A percentile compares a stretch with the other conserved stretches of the same genome.
phyloP scores from a whole-genome alignment of 2,797 vertebrate species.

The Otolemur crassicaudatus region DNA sequence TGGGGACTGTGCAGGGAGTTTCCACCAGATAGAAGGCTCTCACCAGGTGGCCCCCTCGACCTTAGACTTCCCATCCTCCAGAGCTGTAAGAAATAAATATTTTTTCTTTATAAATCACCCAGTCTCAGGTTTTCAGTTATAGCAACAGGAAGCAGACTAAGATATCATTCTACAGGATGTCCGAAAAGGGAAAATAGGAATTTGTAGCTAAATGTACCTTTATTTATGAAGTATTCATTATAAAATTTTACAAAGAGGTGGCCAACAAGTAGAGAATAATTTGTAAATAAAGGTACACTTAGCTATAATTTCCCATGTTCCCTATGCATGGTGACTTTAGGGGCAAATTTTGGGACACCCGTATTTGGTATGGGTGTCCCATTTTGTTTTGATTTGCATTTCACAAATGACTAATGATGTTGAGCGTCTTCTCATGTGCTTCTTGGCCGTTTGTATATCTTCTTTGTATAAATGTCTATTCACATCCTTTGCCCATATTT shows the following conservation, averaged over 20 bases:
- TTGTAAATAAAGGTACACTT: too few relatives aligned
- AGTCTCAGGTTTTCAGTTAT: neutral
- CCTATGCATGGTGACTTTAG: too few relatives aligned
- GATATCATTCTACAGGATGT: neutral
- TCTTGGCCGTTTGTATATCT: neutral
- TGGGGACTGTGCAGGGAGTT: neutral
- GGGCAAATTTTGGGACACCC: too few relatives aligned
- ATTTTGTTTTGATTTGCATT: slow-evolving; percentile 3
- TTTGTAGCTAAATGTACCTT: too few relatives aligned
- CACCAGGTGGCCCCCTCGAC: neutral
- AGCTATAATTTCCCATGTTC: too few relatives aligned
- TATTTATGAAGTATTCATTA: too few relatives aligned
- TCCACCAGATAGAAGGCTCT: neutral
- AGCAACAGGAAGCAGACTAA: neutral
- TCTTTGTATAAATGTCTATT: neutral
- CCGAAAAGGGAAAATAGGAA: too few relatives aligned
- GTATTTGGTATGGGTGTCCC: neutral
- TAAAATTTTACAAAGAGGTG: too few relatives aligned
- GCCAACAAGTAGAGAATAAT: too few relatives aligned
- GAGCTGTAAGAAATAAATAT: neutral
- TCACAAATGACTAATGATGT: neutral
- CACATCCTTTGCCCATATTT: neutral
- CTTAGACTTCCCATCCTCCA: neutral
- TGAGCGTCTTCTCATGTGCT: neutral
- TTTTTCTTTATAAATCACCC: neutral